Evolutionary conservation across 2,888 invertebrate species (phyloP), one percentile per base, ranked within the genome.

Genomic region (Tiphia femorata): DNA sequence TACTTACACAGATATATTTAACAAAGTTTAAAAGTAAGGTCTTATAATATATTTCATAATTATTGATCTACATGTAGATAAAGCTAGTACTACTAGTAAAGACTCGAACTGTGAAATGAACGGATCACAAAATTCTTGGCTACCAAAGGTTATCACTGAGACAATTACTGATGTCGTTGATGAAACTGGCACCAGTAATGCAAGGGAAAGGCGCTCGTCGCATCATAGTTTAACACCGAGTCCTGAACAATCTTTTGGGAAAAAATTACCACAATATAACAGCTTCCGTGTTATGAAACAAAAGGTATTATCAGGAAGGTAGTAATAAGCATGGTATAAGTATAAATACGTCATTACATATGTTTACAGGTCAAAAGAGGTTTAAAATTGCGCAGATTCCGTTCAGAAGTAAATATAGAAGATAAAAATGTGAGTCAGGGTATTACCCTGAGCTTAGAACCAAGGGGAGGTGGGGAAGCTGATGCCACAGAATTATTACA

Each of bases 401-500:
- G 81, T 19, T 81, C 86, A 49, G 81, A 85, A 77, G 81, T 82
- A 23, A 83, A 82, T 65, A 85, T 86, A 25, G 81, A 78, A 40
- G 85, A 85, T 3, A 77, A 79, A 17, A 77, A 75, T 10, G 63
- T 73, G 7, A 70, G 67, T 3, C 79, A 80, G 46, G 76, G 78
- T 5, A 70, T 79, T 12, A 69, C 79, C 3, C 54, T 79, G 25
- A 78, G 79, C 41, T 64, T 83, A 35, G 82, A 83, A 53, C 81
- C 82, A 2, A 70, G 83, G 42, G 83, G 80, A 2, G 81, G 79
- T 1, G 84, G 84, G 7, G 84, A 86, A 37, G 77, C 84, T 3
- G 82, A 84, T 51, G 83, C 84, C 0, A 82, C 83, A 2, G 86
- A 85, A 46, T 77, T 86, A 17, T 72, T 81, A n/a, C 78, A 77